Percentiles rank a stretch among this genome's conserved stretches.
Evolutionary conservation across 1,140 invertebrate species (phyloP).

Genomic region (Myzus persicae): DNA sequence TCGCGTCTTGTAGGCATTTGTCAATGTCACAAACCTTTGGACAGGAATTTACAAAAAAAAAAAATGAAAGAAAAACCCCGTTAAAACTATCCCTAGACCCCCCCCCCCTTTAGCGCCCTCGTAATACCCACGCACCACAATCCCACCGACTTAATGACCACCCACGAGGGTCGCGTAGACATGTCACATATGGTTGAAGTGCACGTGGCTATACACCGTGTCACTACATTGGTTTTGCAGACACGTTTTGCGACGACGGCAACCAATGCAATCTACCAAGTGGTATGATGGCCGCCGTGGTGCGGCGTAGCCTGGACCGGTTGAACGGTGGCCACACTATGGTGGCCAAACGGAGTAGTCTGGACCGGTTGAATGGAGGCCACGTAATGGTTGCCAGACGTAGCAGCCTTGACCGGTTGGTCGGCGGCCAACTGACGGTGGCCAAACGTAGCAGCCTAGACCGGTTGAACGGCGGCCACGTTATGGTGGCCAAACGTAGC

Average conservation of each 20-base stretch:
- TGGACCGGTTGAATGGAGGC: not conserved
- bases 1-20: not conserved
- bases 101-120: no score
- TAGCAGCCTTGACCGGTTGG: not conserved
- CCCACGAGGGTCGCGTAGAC: not conserved
- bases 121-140: not conserved
- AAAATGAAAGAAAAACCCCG: not conserved
- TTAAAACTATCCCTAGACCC: not conserved
- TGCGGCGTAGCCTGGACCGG: not conserved
- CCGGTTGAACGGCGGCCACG: not conserved
- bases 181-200: not conserved
- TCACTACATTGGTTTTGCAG: constrained; percentile 14
- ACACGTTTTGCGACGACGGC: not conserved
- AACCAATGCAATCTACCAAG: not conserved
- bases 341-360: not conserved
- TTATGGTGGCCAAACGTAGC: not conserved
- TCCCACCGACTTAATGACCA: not conserved
- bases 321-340: not conserved
- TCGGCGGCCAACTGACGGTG: not conserved
- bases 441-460: not conserved
- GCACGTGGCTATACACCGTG: not conserved
- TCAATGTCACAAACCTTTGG: not conserved
- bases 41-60: not conserved
- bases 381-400: not conserved
- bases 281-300: no score